phyloP scores from a whole-genome alignment of 1,140 invertebrate genomes.

The Drosophila neocordata region DNA sequence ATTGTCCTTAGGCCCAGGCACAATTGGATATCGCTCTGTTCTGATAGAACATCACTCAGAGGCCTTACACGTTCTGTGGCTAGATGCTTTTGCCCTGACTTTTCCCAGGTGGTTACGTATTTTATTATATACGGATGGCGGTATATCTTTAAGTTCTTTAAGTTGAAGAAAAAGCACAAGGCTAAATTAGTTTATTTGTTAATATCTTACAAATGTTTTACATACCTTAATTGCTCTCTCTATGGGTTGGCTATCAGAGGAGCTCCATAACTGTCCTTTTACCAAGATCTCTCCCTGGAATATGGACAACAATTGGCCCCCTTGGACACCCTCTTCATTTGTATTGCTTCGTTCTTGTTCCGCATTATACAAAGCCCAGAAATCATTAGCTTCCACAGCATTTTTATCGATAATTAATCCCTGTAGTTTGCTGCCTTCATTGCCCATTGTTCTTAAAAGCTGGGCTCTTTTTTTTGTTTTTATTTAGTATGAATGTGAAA shows the following conservation, averaged over 20 bases:
- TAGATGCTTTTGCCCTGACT: slow-evolving; percentile 88
- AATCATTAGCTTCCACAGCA: slow-evolving; percentile 89
- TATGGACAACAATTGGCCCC: slow-evolving; percentile 87
- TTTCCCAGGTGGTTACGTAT: slow-evolving; percentile 91
- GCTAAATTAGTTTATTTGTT: neutral
- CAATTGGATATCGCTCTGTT: slow-evolving; percentile 88
- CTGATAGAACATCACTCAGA: slow-evolving; percentile 86
- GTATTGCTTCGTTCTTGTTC: slow-evolving; percentile 84
- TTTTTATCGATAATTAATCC: slow-evolving; percentile 90
- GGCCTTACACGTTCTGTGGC: slow-evolving; percentile 90
- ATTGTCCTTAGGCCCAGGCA: slow-evolving; percentile 91
- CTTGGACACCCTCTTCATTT: slow-evolving; percentile 84
- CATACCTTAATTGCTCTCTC: slow-evolving; percentile 89
- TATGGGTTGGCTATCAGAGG: slow-evolving; percentile 83
- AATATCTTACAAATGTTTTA: neutral
- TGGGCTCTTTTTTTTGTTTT: neutral
- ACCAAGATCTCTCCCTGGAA: slow-evolving; percentile 87
- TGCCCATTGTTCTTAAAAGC: slow-evolving; percentile 86
- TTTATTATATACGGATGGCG: slow-evolving; percentile 91
- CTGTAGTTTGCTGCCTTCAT: slow-evolving; percentile 88
- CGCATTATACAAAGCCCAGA: slow-evolving; percentile 89
- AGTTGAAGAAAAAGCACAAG: slow-evolving; percentile 37
- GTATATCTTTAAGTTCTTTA: slow-evolving; percentile 91
- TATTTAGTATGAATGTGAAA: neutral
- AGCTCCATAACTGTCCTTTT: slow-evolving; percentile 85